phyloP scores from a whole-genome alignment of 2,113 vertebrate species.

The Gorsachius goisagi region DNA sequence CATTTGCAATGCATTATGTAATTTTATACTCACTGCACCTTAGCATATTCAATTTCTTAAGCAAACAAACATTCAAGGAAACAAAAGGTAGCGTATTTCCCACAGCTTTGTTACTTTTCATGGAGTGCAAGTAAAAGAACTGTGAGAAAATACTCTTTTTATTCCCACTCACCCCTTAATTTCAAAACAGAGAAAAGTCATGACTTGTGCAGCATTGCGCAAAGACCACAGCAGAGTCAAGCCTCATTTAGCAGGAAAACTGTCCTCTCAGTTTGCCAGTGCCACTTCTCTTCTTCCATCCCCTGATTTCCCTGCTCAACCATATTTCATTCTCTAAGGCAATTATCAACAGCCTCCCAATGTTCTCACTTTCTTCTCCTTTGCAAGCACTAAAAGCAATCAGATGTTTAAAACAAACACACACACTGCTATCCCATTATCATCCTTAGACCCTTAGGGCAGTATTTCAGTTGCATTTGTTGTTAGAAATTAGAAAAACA shows the following conservation, averaged over 20 bases:
- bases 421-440: background rate
- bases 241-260: background rate
- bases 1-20: background rate
- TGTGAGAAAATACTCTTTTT: background rate
- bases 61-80: conserved; percentile 12
- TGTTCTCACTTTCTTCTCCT: background rate
- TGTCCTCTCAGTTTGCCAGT: background rate
- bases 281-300: background rate
- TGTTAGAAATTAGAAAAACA: background rate
- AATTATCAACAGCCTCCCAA: background rate
- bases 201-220: background rate
- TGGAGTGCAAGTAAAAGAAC: background rate
- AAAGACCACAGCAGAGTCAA: background rate
- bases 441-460: background rate
- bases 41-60: background rate
- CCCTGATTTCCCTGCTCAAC: fast-evolving
- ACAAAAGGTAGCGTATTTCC: background rate
- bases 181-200: background rate
- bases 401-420: background rate
- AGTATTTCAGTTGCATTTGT: background rate
- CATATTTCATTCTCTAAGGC: background rate
- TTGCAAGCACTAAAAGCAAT: background rate
- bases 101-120: background rate
- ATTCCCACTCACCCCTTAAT: background rate
- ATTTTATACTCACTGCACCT: background rate